Percentiles rank a stretch among this genome's conserved stretches.
These are phyloP conservation scores for Uloborus plumipes DNA, from an alignment of 2,888 invertebrate genomes.

Conservation along the genomic window DNA sequence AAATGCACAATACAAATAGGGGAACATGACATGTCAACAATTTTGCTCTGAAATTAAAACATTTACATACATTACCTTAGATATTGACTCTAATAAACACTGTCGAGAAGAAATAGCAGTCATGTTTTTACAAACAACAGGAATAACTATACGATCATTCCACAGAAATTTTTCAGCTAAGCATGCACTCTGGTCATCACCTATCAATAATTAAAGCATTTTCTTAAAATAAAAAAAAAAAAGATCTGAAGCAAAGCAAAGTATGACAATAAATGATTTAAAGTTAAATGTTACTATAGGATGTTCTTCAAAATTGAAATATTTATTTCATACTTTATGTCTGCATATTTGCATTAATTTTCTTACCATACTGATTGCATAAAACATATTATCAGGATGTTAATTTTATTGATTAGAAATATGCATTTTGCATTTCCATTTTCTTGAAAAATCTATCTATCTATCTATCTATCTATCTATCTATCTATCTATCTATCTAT, in stretches of 20 bases:
- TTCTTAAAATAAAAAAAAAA: background rate
- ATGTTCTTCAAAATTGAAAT: too few species aligned
- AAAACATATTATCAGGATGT: too few species aligned
- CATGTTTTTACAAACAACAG: constrained; percentile 31
- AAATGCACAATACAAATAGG: background rate
- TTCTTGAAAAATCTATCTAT: too few species aligned
- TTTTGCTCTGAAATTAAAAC: background rate
- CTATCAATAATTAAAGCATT: constrained; percentile 7
- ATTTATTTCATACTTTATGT: too few species aligned
- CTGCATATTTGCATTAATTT: too few species aligned
- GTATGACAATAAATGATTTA: background rate
- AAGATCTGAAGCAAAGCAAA: too few species aligned
- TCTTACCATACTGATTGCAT: too few species aligned
- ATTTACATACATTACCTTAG: constrained; percentile 19
- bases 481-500: too few species aligned
- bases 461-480: too few species aligned
- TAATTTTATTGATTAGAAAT: too few species aligned
- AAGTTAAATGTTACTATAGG: background rate
- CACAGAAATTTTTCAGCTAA: constrained; percentile 50
- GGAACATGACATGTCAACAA: background rate
- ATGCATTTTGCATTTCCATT: too few species aligned
- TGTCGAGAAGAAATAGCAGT: constrained; percentile 16
- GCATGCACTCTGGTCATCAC: constrained; percentile 68
- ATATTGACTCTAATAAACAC: constrained; percentile 26
- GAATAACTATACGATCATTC: constrained; percentile 50